Evolutionary conservation across 2,113 vertebrate species (phyloP).

Genomic region (Rhinichthys klamathensis): DNA sequence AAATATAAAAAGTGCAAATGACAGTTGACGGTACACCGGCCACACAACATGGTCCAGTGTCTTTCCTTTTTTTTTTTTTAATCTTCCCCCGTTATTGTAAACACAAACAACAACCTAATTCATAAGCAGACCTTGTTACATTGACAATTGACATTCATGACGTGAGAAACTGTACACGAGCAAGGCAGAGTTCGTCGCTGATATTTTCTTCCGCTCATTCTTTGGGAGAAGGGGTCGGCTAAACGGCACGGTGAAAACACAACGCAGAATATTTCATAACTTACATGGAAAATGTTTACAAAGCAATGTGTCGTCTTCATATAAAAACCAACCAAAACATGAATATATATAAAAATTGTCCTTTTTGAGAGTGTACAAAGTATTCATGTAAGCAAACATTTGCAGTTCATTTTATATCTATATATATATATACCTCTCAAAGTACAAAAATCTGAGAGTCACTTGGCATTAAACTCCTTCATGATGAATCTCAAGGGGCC

Average conservation of each 20-base stretch:
- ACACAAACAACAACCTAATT: conserved; percentile 55
- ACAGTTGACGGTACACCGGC: conserved; percentile 19
- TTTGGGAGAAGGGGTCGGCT: conserved; percentile 34
- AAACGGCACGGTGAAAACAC: conserved; percentile 31
- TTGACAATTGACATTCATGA: conserved; percentile 51
- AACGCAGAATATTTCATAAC: conserved; percentile 42
- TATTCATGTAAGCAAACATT: conserved; percentile 23
- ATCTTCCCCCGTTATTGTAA: conserved; percentile 28
- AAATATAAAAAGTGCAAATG: conserved; percentile 59
- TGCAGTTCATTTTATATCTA: conserved; percentile 15
- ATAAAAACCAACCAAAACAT: conserved; percentile 41
- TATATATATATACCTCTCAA: conserved; percentile 5
- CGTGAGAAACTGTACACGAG: conserved; percentile 40
- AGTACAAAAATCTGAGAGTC: conserved; percentile 30
- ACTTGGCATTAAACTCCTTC: conserved; percentile 27
- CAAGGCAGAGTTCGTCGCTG: conserved; percentile 11
- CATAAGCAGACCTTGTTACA: conserved; percentile 48
- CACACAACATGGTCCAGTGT: conserved; percentile 9
- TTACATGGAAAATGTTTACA: conserved; percentile 43
- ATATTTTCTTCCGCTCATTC: conserved; percentile 19
- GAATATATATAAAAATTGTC: conserved; percentile 49
- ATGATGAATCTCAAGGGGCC: conserved; percentile 6
- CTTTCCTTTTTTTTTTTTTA: not conserved
- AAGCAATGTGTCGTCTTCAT: conserved; percentile 41
- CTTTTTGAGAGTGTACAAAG: conserved; percentile 54